Evolutionary conservation across 2,888 invertebrate species (phyloP), one percentile per base, ranked within the genome.

Genomic region (Rotaria macrura): DNA sequence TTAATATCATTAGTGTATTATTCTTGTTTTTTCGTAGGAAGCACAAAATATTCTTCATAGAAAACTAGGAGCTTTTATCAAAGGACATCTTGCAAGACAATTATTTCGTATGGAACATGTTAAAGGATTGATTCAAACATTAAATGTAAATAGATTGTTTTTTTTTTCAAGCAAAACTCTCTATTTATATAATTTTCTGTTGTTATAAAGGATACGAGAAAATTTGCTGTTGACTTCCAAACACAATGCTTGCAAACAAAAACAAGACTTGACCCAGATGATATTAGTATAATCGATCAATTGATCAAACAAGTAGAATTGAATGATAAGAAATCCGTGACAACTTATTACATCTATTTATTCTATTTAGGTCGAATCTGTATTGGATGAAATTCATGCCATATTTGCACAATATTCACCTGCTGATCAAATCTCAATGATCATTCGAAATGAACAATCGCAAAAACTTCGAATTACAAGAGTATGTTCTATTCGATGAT

Each of bases 391-490:
- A 40, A n/a, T 79, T 43, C 79, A 43, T 43, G 40, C 9, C 0
- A 79, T 79, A 43, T 79, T 79, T 79, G 4, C 2, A n/a, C 79
- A 12, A 4, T 79, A 40, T 43, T 25, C 43, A 43, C 1, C 79
- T 25, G n/a, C n/a, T 43, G 25, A 25, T 14, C 40, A 79, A 40
- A 43, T 79, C 23, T 40, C 25, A 4, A 43, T 86, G 14, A 79
- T 86, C 40, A 43, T 79, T 47, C 65, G 72, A n/a, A 74, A 86
- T 85, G 84, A 74, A 57, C 86, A 86, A 55, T 57, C 79, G 12
- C 54, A 74, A 25, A 47, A 57, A 23, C n/a, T 84, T 25, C 52
- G 49, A 47, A 86, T 79, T 47, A 23, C n/a, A 89, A 91, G 92
- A 85, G 86, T 91, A 34, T 20, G 34, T 34, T 1, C 20, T 34